A percentile compares a stretch with the other conserved stretches of the same genome.
Conservation (phyloP, 2,888 invertebrate genomes). For the Drosophila demipolita region DNA sequence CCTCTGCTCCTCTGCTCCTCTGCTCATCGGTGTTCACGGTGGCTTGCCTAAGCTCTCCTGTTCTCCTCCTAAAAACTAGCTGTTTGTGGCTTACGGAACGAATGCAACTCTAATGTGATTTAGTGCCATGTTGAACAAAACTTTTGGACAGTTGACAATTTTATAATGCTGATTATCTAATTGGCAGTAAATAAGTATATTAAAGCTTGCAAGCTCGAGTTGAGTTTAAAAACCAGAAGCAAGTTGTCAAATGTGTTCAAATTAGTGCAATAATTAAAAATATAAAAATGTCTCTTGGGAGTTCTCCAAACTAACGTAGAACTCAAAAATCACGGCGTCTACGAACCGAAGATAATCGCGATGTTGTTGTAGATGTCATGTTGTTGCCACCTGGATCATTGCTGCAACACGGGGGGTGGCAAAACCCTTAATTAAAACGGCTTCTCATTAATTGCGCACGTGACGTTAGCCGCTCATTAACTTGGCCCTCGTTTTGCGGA, state of each 20-base stretch:
- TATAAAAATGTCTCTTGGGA: background rate
- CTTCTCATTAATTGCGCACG: constrained; percentile 73
- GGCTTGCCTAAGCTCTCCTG: background rate
- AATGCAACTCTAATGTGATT: background rate
- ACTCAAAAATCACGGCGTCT: constrained; percentile 13
- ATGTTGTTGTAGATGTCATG: constrained; percentile 1
- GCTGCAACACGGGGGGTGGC: background rate
- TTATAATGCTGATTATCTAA: background rate
- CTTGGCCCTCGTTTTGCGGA: constrained; percentile 53
- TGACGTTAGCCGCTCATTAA: constrained; percentile 75
- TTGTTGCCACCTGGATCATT: constrained; percentile 29
- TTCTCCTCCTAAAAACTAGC: background rate
- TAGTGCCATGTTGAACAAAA: background rate
- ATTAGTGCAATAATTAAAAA: background rate
- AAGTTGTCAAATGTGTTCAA: background rate
- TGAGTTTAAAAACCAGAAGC: background rate
- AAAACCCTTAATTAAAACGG: constrained; percentile 69
- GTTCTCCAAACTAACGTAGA: background rate
- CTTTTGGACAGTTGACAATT: background rate
- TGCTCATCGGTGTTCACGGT: background rate
- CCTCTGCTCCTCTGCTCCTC: no score
- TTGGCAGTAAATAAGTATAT: background rate
- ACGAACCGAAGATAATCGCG: constrained; percentile 6
- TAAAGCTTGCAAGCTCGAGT: background rate
- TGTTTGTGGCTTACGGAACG: constrained; percentile 1